Base-by-base conservation (phyloP, 2,797 vertebrate species). In the Neosilurus mollespiculum region DNA sequence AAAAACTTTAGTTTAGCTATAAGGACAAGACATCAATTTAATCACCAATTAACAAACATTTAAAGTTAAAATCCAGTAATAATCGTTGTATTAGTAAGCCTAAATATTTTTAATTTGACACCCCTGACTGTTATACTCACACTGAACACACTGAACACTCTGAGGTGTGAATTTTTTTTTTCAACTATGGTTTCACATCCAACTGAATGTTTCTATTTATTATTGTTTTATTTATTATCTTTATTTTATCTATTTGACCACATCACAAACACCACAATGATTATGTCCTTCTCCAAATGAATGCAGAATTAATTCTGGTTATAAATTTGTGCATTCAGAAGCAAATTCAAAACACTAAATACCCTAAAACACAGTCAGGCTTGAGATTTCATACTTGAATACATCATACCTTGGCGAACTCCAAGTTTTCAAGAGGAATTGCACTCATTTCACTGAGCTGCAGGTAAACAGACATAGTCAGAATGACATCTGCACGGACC, bases 361-460 rank as follows among this genome's bases (percentile, higher is more conserved):
- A 58, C 5, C 9, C 11, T n/a, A 76, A 58, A n/a, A 6, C 53
- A n/a, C 16, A 54, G 14, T 10, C 10, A 14, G 43, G 18, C 6
- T 58, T 37, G n/a, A 51, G 20, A n/a, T 37, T 53, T 69, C 26
- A 4, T 24, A 58, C 24, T 78, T 8, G 1, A 64, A 51, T 16
- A 22, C 78, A 18, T 58, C 91, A 89, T 92, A 99, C 98, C 95
- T 99, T 99, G 81, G 98, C 97, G 95, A 99, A 99, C 91, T 99
- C 98, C 89, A 99, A 91, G 88, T 96, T 96, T 92, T 98, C 98
- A 62, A 98, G 87, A 89, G 95, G 90, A 92, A 99, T 96, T 61
- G 90, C 93, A 88, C 97, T 97, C 85, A 97, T 90, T 94, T 97
- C 96, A 91, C 95, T 95, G 67, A 99, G 95, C 98, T 99, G 93